phyloP scores from a whole-genome alignment of 2,888 invertebrate genomes.

The Himalopsyche japonica region DNA sequence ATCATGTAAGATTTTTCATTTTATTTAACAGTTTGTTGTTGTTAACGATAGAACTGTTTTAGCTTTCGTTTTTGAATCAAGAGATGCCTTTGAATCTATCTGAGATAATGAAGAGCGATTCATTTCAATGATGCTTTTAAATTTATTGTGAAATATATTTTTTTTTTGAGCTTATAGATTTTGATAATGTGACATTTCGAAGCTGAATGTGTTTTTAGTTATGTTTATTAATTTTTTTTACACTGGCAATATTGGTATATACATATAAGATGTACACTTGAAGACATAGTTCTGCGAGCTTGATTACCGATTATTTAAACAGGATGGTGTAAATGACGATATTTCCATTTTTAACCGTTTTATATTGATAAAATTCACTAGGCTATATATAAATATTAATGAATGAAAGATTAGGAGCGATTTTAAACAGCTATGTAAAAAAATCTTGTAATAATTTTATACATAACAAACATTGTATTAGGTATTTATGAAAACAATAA shows the following conservation, averaged over 20 bases:
- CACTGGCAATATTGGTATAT: not conserved
- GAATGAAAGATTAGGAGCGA: not conserved
- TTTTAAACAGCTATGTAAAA: constrained; percentile 41
- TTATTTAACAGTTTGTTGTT: too few relatives aligned
- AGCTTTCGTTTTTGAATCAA: not conserved
- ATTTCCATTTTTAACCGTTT: not conserved
- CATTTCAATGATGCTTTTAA: not conserved
- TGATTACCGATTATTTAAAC: not conserved
- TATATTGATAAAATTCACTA: not conserved
- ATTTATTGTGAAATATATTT: not conserved
- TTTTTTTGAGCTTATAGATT: not conserved
- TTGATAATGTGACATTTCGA: not conserved
- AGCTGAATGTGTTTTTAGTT: not conserved
- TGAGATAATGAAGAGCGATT: not conserved
- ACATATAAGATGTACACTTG: not conserved
- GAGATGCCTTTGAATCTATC: not conserved
- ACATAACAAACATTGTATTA: constrained; percentile 42
- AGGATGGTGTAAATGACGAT: not conserved
- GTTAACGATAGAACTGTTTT: not conserved
- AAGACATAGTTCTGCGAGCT: not conserved
- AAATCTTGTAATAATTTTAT: constrained; percentile 45
- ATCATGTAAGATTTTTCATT: too few relatives aligned
- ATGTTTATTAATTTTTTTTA: not conserved
- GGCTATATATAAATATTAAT: not conserved
- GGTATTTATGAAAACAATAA: constrained; percentile 32